Evolutionary conservation across 2,888 invertebrate species (phyloP).

Genomic region (Anthrax anthrax): DNA sequence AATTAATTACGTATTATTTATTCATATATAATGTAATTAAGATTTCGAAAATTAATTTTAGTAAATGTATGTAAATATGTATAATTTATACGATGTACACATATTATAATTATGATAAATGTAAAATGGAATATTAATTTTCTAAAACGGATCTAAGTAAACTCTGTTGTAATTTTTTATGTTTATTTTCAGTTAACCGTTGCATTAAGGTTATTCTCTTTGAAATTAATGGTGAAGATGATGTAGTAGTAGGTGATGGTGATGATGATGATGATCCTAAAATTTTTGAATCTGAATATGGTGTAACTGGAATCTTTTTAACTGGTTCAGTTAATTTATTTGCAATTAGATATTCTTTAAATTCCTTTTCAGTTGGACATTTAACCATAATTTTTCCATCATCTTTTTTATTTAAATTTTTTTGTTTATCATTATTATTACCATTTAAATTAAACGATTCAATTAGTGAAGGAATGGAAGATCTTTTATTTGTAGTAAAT

Average conservation of each 20-base stretch:
- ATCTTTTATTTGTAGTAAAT: not conserved
- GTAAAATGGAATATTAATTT: no score
- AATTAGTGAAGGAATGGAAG: not conserved
- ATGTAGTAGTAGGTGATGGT: conserved; percentile 13
- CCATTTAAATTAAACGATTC: conserved; percentile 1
- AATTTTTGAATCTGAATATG: conserved; percentile 1
- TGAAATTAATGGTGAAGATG: conserved; percentile 10
- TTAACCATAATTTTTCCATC: conserved; percentile 10
- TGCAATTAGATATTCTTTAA: conserved; percentile 13
- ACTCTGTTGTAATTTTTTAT: conserved; percentile 15
- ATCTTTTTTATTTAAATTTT: not conserved
- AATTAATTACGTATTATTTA: no score
- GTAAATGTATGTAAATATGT: no score
- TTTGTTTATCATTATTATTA: not conserved
- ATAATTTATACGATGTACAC: no score
- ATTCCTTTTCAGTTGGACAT: conserved; percentile 17
- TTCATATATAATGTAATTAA: no score
- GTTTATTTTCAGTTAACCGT: conserved; percentile 18
- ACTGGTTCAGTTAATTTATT: conserved; percentile 14
- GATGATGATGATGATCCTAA: conserved; percentile 10
- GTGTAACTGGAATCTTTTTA: conserved; percentile 12
- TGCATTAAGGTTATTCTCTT: conserved; percentile 17
- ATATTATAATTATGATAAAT: no score
- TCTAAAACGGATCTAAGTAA: conserved; percentile 15
- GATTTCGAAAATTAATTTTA: no score